Evolutionary conservation across 2,888 invertebrate species (phyloP), one percentile per base, ranked within the genome.

Genomic region (Drosophila subquinaria): DNA sequence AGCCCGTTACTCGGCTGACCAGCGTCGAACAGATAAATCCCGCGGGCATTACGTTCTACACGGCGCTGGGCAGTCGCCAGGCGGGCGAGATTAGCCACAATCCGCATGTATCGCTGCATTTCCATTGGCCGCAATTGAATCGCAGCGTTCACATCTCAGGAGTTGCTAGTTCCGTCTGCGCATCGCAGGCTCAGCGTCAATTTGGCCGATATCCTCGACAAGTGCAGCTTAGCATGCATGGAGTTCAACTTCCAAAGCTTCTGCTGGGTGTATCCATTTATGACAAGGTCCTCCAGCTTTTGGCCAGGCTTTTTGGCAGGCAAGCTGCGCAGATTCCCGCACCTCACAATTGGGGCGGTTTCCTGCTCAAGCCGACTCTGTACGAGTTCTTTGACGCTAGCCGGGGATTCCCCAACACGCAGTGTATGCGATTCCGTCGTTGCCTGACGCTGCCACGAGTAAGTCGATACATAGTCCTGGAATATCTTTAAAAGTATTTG

Each of bases 291-390:
- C n/a, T 11, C 2, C 30, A 75, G 4, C 42, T 36, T 20, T 11
- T 76, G 8, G 10, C 1, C 10, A n/a, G 33, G 11, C 20, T 62
- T 2, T 13, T 69, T 76, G 94, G 94, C 35, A 95, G 94, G 92
- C 94, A 79, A 94, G 97, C 15, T 0, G 30, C 62, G n/a, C 33
- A 52, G 3, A 6, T 63, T 1, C 59, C 72, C 11, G 95, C 96
- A 3, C 95, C 96, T 90, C 97, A 97, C 2, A 93, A 94, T 91
- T 98, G 98, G 97, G 98, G 98, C 79, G 99, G 99, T 35, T 99
- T 96, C 90, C 93, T 96, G 10, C 95, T 99, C 13, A 94, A 94
- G 69, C 99, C 99, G 10, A 94, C 94, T 60, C 92, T 94, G 13
- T 94, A 98, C 59, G 99, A 99, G 93, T 99, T 99, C 93, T 99